These are phyloP conservation scores for Drosophila paramelanica DNA, from an alignment of 2,888 invertebrate genomes.

Conservation along the genomic window DNA sequence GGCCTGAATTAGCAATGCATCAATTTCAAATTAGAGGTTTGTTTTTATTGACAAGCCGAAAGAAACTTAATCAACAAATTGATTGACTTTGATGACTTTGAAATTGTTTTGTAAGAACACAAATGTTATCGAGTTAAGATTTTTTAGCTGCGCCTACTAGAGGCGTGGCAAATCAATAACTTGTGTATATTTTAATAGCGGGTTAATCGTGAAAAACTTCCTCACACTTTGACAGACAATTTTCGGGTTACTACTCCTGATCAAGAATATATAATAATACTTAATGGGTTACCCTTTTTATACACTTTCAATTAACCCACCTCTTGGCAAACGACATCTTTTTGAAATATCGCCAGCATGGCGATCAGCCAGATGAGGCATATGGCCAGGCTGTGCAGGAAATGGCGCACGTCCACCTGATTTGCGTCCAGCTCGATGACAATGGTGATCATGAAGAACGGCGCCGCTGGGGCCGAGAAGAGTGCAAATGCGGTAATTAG, in stretches of 20 bases:
- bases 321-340: conserved; percentile 55
- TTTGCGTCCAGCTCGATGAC: conserved; percentile 37
- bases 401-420: background rate
- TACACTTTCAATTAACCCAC: conserved; percentile 34
- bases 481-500: conserved; percentile 55
- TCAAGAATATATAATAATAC: no score
- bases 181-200: no score
- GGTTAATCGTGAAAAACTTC: no score
- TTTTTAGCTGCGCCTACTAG: no score
- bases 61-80: background rate
- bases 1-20: background rate
- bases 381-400: background rate
- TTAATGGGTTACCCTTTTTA: no score
- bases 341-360: conserved; percentile 42
- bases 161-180: no score
- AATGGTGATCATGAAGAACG: conserved; percentile 65
- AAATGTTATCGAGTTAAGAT: no score
- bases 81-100: no score
- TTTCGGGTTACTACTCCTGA: no score
- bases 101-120: no score
- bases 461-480: conserved; percentile 54
- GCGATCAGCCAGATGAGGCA: conserved; percentile 31
- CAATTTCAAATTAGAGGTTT: background rate
- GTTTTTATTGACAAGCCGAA: background rate
- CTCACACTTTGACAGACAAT: no score